Base-by-base conservation (phyloP, 2,113 vertebrate species). In the Nothocercus julius region DNA sequence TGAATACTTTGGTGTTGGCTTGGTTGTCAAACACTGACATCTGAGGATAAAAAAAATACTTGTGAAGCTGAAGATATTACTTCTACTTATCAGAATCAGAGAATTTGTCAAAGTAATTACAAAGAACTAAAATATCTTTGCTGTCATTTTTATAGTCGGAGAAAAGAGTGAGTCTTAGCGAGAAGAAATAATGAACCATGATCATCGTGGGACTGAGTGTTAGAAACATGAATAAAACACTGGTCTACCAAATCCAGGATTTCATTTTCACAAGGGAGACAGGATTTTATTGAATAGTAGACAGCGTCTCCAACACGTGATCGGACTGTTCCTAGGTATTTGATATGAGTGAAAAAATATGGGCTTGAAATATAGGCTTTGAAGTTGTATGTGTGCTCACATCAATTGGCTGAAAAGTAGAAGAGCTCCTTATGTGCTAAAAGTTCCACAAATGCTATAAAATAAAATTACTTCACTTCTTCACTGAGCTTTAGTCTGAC, bases 381-480 rank as follows among this genome's bases (percentile, higher is more conserved):
- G 54, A 44, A 27, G 22, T 7, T 70, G 12, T 67, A 32, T 0
- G 2, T 56, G 13, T 3, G 1, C 27, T 36, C 17, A 12, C 64
- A 56, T 32, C 75, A 56, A 3, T 1, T 72, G 87, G 7, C 58
- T 63, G 38, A 78, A n/a, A 73, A 27, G 34, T 42, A 76, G 32
- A 24, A 42, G 73, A 76, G 17, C 21, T 42, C 5, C 34, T 64
- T 2, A 28, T 53, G 0, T 51, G 20, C 4, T 75, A 82, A 72
- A 84, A 91, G 24, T 64, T 79, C 59, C 51, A 32, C 3, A 74
- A 83, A 30, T 59, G 9, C 34, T 54, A 27, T 24, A 84, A 80
- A 93, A 85, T 24, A 45, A 74, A 84, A 38, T 21, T 70, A 1
- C 40, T 80, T 76, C 45, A 63, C 0, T 34, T 15, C 40, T 69